Evolutionary conservation across 2,113 vertebrate species (phyloP), one percentile per base, ranked within the genome.

Genomic region (Embiotoca jacksoni): DNA sequence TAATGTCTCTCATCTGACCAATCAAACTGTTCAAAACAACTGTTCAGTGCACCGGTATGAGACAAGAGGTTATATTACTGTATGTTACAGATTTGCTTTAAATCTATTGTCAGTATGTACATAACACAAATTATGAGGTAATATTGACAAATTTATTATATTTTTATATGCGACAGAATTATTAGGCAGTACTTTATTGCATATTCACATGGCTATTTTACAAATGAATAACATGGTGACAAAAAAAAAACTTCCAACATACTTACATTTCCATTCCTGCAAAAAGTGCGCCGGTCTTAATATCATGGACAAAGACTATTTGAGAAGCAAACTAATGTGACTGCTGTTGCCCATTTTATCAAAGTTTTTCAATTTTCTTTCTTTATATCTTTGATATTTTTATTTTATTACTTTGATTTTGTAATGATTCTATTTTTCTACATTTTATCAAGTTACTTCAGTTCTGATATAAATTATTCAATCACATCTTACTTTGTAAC

Each of bases 121-220:
- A 23, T 57, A 15, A 46, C 44, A 58, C 31, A 53, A 81, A 65
- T 37, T 2, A 1, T 53, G 10, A 70, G 36, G 46, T 8, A 55
- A 47, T 30, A 50, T 59, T 16, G 71, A 82, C 7, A 60, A 13
- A 59, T 71, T 9, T 47, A 49, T 54, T 71, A n/a, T 62, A 9
- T 37, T 52, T 52, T 16, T 52, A 60, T 52, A 60, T 15, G 39
- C 16, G 31, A 60, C 39, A 67, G 5, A 32, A 47, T 73, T 33
- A 47, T 59, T 49, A 54, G 37, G 50, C 37, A 68, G 49, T 60
- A 72, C 47, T 62, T 16, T 23, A n/a, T 14, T 57, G 36, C 39
- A n/a, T 44, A 57, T 66, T 54, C 59, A 65, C 16, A 35, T 58
- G 13, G 11, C 15, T 58, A n/a, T 54, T 75, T 65, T 14, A 64